Evolutionary conservation across 2,888 invertebrate species (phyloP).

Genomic region (Ceramica pisi): DNA sequence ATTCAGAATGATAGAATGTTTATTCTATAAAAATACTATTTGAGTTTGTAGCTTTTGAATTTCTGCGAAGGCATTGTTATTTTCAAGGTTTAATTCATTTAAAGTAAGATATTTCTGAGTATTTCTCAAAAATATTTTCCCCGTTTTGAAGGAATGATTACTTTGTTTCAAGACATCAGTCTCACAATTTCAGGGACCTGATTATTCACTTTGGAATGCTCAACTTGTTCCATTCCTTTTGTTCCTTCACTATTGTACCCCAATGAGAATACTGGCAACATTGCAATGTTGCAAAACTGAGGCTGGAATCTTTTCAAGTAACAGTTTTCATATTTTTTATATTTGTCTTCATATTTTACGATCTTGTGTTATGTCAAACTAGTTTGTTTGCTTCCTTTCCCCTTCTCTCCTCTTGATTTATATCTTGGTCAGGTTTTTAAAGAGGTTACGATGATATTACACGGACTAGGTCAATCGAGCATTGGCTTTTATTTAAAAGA

Average conservation of each 20-base stretch:
- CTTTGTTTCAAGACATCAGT: slow-evolving; percentile 28
- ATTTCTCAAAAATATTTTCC: not conserved
- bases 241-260: slow-evolving; percentile 32
- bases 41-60: not conserved
- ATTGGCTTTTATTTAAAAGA: not conserved
- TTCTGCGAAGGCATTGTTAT: not conserved
- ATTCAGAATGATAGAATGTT: too few species aligned
- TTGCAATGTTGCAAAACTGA: slow-evolving; percentile 17
- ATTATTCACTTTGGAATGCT: slow-evolving; percentile 47
- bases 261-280: slow-evolving; percentile 27
- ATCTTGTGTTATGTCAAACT: not conserved
- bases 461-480: not conserved
- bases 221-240: slow-evolving; percentile 28
- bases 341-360: slow-evolving; percentile 14
- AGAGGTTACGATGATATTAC: not conserved
- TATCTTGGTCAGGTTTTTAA: not conserved
- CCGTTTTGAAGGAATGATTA: slow-evolving; percentile 18
- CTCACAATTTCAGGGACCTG: slow-evolving; percentile 7
- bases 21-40: not conserved
- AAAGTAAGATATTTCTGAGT: not conserved
- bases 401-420: not conserved
- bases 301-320: slow-evolving; percentile 22
- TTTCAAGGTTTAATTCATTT: not conserved
- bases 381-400: not conserved
- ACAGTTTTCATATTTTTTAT: slow-evolving; percentile 1